Conservation (phyloP, 2,113 vertebrate species). For the Aythya baeri region DNA sequence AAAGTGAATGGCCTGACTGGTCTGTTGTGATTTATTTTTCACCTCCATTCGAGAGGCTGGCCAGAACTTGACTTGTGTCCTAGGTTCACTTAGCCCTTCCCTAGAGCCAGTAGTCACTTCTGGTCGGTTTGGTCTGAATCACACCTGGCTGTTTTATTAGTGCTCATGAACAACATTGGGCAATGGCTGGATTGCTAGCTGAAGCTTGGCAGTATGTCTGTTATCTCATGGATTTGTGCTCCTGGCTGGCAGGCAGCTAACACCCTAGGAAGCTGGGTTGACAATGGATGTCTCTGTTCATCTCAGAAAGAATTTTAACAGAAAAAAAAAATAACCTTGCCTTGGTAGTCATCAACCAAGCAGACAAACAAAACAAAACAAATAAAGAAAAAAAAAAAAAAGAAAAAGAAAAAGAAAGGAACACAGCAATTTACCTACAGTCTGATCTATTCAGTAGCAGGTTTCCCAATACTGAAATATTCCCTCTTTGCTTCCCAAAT, state of each 20-base stretch:
- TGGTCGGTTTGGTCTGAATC: conserved; percentile 27
- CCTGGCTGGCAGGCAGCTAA: conserved; percentile 29
- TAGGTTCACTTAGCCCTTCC: background rate
- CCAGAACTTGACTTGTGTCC: background rate
- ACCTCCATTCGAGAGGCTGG: conserved; percentile 8
- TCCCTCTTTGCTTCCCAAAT: conserved; percentile 26
- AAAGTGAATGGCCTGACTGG: background rate
- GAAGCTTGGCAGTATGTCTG: conserved; percentile 29
- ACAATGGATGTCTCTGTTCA: conserved; percentile 52
- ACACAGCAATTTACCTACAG: background rate
- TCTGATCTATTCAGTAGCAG: background rate
- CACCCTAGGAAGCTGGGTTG: background rate
- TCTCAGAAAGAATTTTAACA: conserved; percentile 31
- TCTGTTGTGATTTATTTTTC: conserved; percentile 29
- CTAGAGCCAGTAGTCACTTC: conserved; percentile 4
- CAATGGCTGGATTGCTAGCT: conserved; percentile 34
- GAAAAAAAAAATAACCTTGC: conserved; percentile 3
- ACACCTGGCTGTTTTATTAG: conserved; percentile 56
- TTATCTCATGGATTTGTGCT: conserved; percentile 17
- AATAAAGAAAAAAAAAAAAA: background rate
- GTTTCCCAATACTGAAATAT: conserved; percentile 13
- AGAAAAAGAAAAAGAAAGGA: background rate
- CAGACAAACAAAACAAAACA: background rate
- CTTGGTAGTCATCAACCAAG: background rate
- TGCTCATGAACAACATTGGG: background rate